These are phyloP conservation scores for Perizoma affinitatum DNA, from an alignment of 2,888 invertebrate species.

Conservation along the genomic window DNA sequence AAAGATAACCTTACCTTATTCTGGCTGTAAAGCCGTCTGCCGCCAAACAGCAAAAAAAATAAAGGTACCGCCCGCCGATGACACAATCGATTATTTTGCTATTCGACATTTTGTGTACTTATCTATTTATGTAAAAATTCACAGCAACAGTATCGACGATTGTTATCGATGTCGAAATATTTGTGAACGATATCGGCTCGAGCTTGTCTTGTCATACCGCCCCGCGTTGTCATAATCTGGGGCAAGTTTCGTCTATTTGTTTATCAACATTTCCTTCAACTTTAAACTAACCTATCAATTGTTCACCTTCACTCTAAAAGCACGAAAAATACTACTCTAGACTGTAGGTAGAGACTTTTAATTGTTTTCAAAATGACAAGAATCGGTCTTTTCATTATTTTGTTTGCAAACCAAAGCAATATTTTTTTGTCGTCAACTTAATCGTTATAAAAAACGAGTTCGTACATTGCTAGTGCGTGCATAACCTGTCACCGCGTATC, in stretches of 20 bases:
- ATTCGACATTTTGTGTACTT: conserved; percentile 16
- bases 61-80: not conserved
- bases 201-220: conserved; percentile 56
- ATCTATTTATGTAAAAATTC: conserved; percentile 31
- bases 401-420: too few relatives aligned
- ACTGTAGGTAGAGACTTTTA: too few relatives aligned
- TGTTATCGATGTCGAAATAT: conserved; percentile 79
- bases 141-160: conserved; percentile 50
- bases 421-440: not conserved
- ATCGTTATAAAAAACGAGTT: conserved; percentile 1
- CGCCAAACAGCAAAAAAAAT: conserved; percentile 14
- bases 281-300: not conserved
- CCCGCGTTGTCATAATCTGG: conserved; percentile 58
- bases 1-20: too few relatives aligned
- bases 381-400: too few relatives aligned
- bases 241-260: conserved; percentile 37
- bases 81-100: conserved; percentile 8
- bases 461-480: conserved; percentile 7
- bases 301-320: too few relatives aligned
- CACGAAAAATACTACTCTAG: too few relatives aligned
- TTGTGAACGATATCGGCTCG: conserved; percentile 76
- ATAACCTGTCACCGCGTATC: conserved; percentile 44
- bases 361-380: too few relatives aligned
- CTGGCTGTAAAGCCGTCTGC: not conserved
- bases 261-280: not conserved